Percentiles rank a stretch among this genome's conserved stretches.
These are phyloP conservation scores for Sapayoa aenigma DNA, from an alignment of 2,113 vertebrate genomes.

Conservation along the genomic window DNA sequence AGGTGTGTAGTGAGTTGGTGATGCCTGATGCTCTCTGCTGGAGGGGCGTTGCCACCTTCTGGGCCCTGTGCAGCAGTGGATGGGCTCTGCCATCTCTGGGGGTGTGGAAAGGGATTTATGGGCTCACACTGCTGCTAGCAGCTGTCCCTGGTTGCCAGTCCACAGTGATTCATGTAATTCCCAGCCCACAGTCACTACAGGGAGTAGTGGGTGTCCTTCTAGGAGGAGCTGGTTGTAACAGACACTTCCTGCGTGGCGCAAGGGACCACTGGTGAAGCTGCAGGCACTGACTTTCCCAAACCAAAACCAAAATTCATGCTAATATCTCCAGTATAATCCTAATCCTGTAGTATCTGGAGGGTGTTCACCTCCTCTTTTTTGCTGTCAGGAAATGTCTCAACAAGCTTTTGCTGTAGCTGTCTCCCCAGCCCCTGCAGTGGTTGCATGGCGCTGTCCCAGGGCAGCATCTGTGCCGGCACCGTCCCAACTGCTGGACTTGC, in stretches of 20 bases:
- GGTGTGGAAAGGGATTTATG: background rate
- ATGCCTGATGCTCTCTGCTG: background rate
- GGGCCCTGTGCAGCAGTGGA: rapidly evolving
- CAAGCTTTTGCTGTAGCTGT: background rate
- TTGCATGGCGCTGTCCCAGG: background rate
- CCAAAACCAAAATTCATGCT: background rate
- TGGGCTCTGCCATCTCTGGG: background rate
- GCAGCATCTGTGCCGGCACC: rapidly evolving
- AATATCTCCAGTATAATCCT: background rate
- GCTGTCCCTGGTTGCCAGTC: background rate
- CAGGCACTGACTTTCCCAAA: background rate
- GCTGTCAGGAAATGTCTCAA: background rate
- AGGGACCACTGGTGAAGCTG: background rate
- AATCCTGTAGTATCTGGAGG: background rate
- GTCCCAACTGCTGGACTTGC: background rate
- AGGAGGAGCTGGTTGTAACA: background rate
- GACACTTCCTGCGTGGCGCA: rapidly evolving
- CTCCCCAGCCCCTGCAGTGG: background rate
- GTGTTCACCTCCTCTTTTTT: background rate
- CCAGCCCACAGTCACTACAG: rapidly evolving
- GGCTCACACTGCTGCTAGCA: background rate
- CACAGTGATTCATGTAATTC: rapidly evolving
- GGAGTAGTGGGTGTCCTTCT: background rate
- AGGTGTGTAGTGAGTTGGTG: rapidly evolving
- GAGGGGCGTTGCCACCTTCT: too few relatives aligned